Conservation (phyloP, 2,113 vertebrate genomes). For the Neomonachus schauinslandi region DNA sequence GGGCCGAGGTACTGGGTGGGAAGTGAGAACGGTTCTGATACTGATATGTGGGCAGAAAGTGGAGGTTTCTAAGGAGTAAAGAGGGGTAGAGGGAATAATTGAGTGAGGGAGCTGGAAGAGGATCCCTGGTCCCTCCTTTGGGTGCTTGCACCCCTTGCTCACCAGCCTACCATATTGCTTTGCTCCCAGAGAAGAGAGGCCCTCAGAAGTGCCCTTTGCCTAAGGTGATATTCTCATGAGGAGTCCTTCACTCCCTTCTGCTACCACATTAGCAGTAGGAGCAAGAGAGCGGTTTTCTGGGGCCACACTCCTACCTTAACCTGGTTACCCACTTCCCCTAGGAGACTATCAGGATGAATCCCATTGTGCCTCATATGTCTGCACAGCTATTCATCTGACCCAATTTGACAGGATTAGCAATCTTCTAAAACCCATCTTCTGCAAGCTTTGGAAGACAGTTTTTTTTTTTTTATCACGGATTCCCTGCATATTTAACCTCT, state of each 20-base stretch:
- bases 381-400: background rate
- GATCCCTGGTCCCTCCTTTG: background rate
- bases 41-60: background rate
- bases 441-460: background rate
- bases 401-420: background rate
- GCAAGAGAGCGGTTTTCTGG: background rate
- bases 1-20: background rate
- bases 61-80: background rate
- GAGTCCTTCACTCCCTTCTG: background rate
- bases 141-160: background rate
- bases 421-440: slow-evolving; percentile 27
- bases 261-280: background rate
- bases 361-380: background rate
- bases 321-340: background rate
- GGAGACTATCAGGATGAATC: background rate
- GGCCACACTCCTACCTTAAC: background rate
- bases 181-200: background rate
- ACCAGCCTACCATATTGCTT: background rate
- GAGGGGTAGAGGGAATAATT: background rate
- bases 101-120: background rate
- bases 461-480: background rate
- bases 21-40: background rate
- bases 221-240: background rate
- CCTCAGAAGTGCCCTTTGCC: background rate
- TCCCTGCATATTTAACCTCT: background rate